Evolutionary conservation across 2,797 vertebrate genomes (phyloP).

Genomic region (Leptoclinus maculatus): DNA sequence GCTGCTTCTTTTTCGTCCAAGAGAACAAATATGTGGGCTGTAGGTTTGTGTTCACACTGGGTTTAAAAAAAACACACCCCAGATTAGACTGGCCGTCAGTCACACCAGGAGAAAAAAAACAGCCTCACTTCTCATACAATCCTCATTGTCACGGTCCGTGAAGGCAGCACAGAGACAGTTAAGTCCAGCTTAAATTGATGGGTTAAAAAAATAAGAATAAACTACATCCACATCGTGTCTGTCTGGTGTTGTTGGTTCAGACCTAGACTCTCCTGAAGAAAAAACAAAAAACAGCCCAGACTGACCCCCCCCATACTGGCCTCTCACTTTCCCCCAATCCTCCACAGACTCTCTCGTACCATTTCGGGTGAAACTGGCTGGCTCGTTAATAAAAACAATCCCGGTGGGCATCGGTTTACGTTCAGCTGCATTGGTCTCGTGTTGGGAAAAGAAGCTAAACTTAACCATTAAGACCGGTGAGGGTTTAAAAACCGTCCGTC

Average conservation of each 20-base stretch:
- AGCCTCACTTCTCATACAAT: conserved; percentile 63
- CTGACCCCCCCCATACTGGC: conserved; percentile 12
- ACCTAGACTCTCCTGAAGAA: conserved; percentile 28
- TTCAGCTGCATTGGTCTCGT: conserved; percentile 35
- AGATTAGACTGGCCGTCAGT: conserved; percentile 16
- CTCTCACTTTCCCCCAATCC: conserved; percentile 41
- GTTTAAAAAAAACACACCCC: background rate
- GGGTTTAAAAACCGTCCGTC: background rate
- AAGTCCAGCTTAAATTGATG: conserved; percentile 49
- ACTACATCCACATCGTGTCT: conserved; percentile 58
- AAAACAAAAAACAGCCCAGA: conserved; percentile 10
- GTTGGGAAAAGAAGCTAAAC: background rate
- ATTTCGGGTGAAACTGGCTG: conserved; percentile 24
- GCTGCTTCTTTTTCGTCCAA: conserved; percentile 50
- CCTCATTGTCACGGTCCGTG: conserved; percentile 74
- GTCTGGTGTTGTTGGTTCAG: conserved; percentile 7
- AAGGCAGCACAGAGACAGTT: conserved; percentile 58
- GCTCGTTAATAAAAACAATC: background rate
- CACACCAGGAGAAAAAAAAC: conserved; percentile 17
- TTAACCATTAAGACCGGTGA: background rate
- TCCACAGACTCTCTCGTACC: conserved; percentile 55
- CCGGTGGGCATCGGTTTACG: conserved; percentile 22
- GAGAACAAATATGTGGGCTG: conserved; percentile 8
- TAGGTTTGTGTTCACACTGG: conserved; percentile 33
- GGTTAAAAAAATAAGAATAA: conserved; percentile 20